Conservation (phyloP, 2,888 invertebrate genomes). For the Tetragnatha montana region DNA sequence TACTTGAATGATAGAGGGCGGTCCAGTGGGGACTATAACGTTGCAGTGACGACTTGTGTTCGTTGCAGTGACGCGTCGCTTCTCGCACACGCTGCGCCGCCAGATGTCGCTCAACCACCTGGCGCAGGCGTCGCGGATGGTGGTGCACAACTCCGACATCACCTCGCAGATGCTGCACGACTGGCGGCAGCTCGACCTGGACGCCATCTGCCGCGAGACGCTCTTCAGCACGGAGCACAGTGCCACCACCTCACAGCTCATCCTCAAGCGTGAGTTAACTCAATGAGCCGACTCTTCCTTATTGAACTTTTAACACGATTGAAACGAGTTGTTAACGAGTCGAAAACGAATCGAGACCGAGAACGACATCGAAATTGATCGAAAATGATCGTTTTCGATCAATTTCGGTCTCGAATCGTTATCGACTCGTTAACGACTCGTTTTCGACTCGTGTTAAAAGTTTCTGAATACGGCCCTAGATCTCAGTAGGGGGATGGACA, state of each 20-base stretch:
- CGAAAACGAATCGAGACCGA: no score
- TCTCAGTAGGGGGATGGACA: no score
- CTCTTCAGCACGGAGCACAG: slow-evolving; percentile 76
- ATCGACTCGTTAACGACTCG: no score
- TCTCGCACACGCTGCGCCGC: slow-evolving; percentile 77
- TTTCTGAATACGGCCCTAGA: no score
- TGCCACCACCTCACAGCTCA: slow-evolving; percentile 74
- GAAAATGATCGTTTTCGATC: no score
- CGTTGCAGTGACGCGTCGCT: slow-evolving; percentile 76
- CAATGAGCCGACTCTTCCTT: background rate
- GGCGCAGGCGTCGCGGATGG: slow-evolving; percentile 77
- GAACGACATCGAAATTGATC: no score
- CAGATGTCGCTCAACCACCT: slow-evolving; percentile 78
- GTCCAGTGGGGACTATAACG: background rate
- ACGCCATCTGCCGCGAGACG: slow-evolving; percentile 76
- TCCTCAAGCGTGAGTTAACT: slow-evolving; percentile 74
- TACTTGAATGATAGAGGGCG: background rate
- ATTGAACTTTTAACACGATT: no score
- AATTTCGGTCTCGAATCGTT: no score
- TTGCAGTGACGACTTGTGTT: background rate
- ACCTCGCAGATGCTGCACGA: slow-evolving; percentile 78
- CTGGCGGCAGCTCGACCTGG: slow-evolving; percentile 77
- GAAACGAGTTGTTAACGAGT: no score
- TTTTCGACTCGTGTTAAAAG: no score
- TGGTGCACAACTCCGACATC: slow-evolving; percentile 77